These are phyloP conservation scores for Craseonycteris thonglongyai DNA, from an alignment of 2,113 vertebrate genomes.

Conservation along the genomic window DNA sequence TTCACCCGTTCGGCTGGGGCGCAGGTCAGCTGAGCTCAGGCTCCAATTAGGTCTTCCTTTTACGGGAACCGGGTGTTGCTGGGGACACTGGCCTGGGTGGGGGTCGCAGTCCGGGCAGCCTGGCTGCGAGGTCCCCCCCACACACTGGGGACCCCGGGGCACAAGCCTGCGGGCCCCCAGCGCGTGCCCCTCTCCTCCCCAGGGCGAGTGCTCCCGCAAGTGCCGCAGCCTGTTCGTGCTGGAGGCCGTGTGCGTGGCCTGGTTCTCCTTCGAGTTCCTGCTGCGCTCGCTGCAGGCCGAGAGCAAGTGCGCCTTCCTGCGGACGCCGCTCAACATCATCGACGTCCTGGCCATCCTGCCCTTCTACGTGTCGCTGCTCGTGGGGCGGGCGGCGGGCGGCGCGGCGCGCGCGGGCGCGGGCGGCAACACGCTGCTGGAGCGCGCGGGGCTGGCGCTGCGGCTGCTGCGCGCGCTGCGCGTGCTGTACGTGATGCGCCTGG, in stretches of 20 bases:
- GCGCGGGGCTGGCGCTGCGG: conserved; percentile 90
- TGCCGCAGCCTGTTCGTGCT: conserved; percentile 94
- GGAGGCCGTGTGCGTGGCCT: conserved; percentile 95
- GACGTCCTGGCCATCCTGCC: conserved; percentile 95
- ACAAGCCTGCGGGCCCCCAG: neutral
- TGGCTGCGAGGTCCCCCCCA: no score
- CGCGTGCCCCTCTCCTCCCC: neutral
- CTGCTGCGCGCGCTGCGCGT: conserved; percentile 93
- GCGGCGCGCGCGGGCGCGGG: conserved; percentile 73
- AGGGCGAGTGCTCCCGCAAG: conserved; percentile 94
- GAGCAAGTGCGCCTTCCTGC: conserved; percentile 92
- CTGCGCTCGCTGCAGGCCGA: conserved; percentile 94
- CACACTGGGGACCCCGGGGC: neutral
- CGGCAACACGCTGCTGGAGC: conserved; percentile 93
- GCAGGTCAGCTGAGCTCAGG: neutral
- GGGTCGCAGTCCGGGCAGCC: neutral
- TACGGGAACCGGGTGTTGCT: neutral
- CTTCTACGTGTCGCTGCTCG: conserved; percentile 93
- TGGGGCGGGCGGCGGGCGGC: conserved; percentile 75
- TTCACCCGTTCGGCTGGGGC: neutral
- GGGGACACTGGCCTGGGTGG: fast-evolving
- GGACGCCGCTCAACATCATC: conserved; percentile 92
- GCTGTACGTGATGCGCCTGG: conserved; percentile 95
- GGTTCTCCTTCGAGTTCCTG: conserved; percentile 97
- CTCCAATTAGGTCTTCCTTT: no score